Conservation (phyloP, 1,140 invertebrate genomes). For the Drosophila truncata region DNA sequence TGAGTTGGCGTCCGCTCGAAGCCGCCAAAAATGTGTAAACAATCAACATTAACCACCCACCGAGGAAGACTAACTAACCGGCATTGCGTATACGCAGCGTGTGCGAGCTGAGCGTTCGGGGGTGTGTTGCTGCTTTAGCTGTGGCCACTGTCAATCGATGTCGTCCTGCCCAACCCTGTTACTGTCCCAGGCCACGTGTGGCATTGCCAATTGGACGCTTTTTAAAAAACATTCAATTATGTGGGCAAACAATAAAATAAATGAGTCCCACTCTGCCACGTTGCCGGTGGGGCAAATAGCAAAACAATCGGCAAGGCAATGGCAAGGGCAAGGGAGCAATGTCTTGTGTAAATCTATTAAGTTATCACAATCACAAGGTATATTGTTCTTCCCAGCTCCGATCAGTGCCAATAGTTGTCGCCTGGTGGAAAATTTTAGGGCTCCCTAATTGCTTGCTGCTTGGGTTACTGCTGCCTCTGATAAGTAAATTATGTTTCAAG, state of each 20-base stretch:
- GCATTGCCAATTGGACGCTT: conserved; percentile 26
- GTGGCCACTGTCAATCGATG: conserved; percentile 50
- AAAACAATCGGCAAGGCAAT: conserved; percentile 34
- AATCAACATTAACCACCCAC: conserved; percentile 75
- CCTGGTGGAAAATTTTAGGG: conserved; percentile 23
- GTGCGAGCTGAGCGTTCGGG: conserved; percentile 29
- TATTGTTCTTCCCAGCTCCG: conserved; percentile 28
- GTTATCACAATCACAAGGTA: conserved; percentile 43
- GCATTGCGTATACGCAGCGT: conserved; percentile 61
- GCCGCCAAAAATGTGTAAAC: conserved; percentile 81
- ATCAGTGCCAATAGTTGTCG: conserved; percentile 19
- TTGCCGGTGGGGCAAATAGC: conserved; percentile 34
- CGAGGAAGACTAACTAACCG: conserved; percentile 51
- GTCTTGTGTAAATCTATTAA: conserved; percentile 49
- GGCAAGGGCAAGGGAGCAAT: conserved; percentile 16
- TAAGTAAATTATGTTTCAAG: conserved; percentile 11
- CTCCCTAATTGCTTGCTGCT: conserved; percentile 10
- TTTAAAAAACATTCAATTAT: conserved; percentile 82
- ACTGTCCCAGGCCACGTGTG: conserved; percentile 38
- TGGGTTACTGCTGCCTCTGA: conserved; percentile 20
- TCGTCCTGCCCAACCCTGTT: conserved; percentile 39
- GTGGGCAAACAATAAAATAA: conserved; percentile 74
- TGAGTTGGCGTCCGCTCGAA: conserved; percentile 40
- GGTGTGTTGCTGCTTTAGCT: conserved; percentile 4
- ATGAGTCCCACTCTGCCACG: conserved; percentile 32